Evolutionary conservation across 2,888 invertebrate species (phyloP), one percentile per base, ranked within the genome.

Genomic region (Melinaea marsaeus): DNA sequence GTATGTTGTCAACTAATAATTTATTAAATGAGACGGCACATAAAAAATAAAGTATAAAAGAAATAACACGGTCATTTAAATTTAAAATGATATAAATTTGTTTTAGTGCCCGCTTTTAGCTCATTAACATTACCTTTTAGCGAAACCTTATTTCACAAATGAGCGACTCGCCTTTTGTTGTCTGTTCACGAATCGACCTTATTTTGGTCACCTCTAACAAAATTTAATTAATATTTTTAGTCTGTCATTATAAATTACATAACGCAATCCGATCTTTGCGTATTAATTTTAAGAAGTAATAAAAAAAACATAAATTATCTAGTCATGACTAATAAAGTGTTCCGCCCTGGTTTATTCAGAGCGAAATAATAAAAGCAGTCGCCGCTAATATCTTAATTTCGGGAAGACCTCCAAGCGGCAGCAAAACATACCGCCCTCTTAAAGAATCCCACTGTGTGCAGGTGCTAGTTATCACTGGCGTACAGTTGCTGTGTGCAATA

Each of bases 341-440:
- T 71, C 85, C 84, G 87, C 81, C 75, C 74, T 72, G 77, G 78
- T 81, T 81, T 65, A 69, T 68, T 70, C 68, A 77, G 76, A 51
- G 51, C 51, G 5, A 32, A 51, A 51, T 51, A 3, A 74, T 74
- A 73, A 76, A 77, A 80, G 74, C 66, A 47, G 47, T 57, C 42
- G 72, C 82, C 81, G 82, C 83, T 85, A 86, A 89, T 86, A 78
- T 86, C 88, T 90, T 80, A 85, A 90, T 90, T 90, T 88, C 75
- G 76, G 78, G 86, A 88, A 88, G 85, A 86, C 86, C 87, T 85
- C 83, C 85, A 74, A 77, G 80, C 78, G 77, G 79, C 77, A 76
- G 78, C 79, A 85, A 51, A 88, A 87, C 83, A 87, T 68, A 86
- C 88, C 88, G 86, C 88, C 88, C 81, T 68, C 70, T 68, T 76